These are phyloP conservation scores for Catocala nupta DNA, from an alignment of 2,888 invertebrate genomes.

Conservation along the genomic window DNA sequence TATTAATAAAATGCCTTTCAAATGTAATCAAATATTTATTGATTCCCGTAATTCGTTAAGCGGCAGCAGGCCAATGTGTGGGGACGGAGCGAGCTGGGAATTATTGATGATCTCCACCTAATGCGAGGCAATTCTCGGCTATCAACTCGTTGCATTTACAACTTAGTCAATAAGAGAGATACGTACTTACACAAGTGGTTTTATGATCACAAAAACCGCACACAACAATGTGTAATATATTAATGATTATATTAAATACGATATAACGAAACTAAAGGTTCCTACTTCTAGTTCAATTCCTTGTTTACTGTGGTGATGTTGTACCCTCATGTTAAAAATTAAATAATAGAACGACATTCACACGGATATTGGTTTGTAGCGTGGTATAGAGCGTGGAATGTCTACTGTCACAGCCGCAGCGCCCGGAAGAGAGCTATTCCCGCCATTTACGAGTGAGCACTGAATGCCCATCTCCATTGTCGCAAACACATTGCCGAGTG, in stretches of 20 bases:
- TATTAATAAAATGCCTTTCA: constrained; percentile 55
- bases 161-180: constrained; percentile 5
- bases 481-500: constrained; percentile 55
- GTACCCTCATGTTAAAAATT: constrained; percentile 20
- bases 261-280: not conserved
- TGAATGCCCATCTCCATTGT: constrained; percentile 66
- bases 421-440: constrained; percentile 72
- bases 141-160: constrained; percentile 43
- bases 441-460: constrained; percentile 66
- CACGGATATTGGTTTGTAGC: constrained; percentile 37
- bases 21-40: constrained; percentile 69
- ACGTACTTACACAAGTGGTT: not conserved
- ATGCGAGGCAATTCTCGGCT: constrained; percentile 31
- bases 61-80: constrained; percentile 50
- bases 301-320: not conserved
- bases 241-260: too few relatives aligned
- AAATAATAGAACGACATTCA: constrained; percentile 30
- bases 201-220: too few relatives aligned
- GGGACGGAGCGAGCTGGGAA: constrained; percentile 58
- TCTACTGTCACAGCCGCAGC: constrained; percentile 32
- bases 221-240: too few relatives aligned
- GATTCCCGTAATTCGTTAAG: constrained; percentile 67
- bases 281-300: not conserved
- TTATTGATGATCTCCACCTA: constrained; percentile 61
- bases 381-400: constrained; percentile 25